Conservation (phyloP, 2,113 vertebrate genomes). For the Sinocyclocheilus rhinocerous region DNA sequence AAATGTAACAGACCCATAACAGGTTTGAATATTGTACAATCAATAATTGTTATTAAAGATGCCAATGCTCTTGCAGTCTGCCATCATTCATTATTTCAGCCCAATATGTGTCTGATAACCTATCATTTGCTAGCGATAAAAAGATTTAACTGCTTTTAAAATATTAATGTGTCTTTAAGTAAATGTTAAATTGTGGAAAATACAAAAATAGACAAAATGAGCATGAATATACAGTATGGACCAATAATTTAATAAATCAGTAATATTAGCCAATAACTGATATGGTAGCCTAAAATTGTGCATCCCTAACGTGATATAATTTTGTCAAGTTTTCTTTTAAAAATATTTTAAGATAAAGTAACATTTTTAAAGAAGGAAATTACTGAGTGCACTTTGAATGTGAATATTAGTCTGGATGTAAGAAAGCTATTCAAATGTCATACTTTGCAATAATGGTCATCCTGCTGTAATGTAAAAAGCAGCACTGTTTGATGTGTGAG, state of each 20-base stretch:
- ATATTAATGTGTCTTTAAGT: not conserved
- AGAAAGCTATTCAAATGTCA: conserved; percentile 6
- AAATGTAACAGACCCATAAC: too few relatives aligned
- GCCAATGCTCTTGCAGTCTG: not conserved
- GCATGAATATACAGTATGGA: not conserved
- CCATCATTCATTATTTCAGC: not conserved
- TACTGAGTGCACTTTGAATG: not conserved
- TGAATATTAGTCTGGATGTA: not conserved
- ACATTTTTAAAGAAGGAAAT: not conserved
- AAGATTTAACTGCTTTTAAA: not conserved
- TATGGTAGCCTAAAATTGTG: not conserved
- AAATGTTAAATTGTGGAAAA: not conserved
- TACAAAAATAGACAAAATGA: not conserved
- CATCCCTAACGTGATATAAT: not conserved
- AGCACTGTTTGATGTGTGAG: not conserved
- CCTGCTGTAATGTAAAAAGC: conserved; percentile 17
- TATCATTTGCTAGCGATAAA: not conserved
- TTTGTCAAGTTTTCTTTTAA: not conserved
- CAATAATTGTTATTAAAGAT: not conserved
- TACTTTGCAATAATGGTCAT: not conserved
- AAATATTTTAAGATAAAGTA: not conserved
- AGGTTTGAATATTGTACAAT: not conserved
- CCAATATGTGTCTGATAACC: not conserved
- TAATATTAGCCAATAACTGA: not conserved
- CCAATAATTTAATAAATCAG: not conserved